Evolutionary conservation across 2,797 vertebrate genomes (phyloP).

Genomic region (Semaprochilodus insignis): DNA sequence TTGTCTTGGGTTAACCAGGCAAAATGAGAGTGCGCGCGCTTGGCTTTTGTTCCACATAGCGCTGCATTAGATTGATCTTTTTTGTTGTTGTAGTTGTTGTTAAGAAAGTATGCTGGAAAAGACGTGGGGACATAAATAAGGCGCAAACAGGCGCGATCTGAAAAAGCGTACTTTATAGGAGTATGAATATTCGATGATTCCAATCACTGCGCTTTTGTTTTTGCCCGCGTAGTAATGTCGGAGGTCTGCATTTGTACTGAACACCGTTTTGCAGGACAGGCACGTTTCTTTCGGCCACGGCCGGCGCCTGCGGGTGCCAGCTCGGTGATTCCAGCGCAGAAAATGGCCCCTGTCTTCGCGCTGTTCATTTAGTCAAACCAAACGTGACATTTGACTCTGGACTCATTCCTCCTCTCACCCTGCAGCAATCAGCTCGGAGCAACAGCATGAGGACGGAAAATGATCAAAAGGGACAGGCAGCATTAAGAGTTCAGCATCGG

Average conservation of each 20-base stretch:
- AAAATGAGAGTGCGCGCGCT: conserved; percentile 63
- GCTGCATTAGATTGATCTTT: not conserved
- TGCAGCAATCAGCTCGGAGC: conserved; percentile 51
- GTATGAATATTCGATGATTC: too few species aligned
- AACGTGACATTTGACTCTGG: conserved; percentile 73
- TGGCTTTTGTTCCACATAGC: conserved; percentile 47
- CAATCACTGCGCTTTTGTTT: not conserved
- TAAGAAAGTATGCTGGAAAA: too few species aligned
- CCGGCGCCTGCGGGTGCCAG: conserved; percentile 21
- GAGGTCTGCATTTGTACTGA: not conserved
- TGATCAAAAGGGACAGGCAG: conserved; percentile 51
- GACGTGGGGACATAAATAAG: too few species aligned
- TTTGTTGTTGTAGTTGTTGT: not conserved
- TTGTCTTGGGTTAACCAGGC: conserved; percentile 80
- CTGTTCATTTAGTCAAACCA: conserved; percentile 76
- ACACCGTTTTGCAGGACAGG: not conserved
- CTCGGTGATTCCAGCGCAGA: conserved; percentile 65
- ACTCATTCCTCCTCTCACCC: conserved; percentile 48
- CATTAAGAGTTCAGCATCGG: not conserved
- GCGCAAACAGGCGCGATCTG: too few species aligned
- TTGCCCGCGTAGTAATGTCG: not conserved
- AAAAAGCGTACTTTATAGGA: too few species aligned
- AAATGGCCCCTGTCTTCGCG: conserved; percentile 71
- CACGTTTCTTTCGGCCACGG: conserved; percentile 16
- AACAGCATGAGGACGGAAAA: conserved; percentile 45